Conservation (phyloP, 2,113 vertebrate species). For the Hemibagrus wyckioides region DNA sequence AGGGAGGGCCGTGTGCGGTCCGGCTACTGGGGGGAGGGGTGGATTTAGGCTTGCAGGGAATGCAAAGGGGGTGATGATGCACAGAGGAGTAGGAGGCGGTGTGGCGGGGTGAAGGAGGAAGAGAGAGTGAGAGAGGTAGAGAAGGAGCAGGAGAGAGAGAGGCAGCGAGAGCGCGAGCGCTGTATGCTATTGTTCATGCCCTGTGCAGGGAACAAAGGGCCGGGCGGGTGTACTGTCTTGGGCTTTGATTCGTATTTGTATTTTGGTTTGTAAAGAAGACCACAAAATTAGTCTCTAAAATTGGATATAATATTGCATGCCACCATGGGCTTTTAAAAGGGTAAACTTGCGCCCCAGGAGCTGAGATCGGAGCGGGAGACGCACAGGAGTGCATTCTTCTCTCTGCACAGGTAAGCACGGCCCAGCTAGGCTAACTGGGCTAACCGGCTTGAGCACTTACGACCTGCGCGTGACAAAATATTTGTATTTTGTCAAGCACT, state of each 20-base stretch:
- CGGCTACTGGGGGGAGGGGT: slow-evolving; percentile 48
- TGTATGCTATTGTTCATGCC: slow-evolving; percentile 58
- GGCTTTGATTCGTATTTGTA: slow-evolving; percentile 6
- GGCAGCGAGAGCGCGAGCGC: slow-evolving; percentile 18
- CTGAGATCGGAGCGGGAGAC: slow-evolving; percentile 32
- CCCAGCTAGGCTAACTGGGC: slow-evolving; percentile 15
- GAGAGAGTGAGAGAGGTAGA: slow-evolving; percentile 34
- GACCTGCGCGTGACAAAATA: background rate
- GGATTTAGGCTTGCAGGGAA: slow-evolving; percentile 45
- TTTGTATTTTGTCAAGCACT: background rate
- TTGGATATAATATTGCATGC: background rate
- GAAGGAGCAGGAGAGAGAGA: slow-evolving; percentile 5
- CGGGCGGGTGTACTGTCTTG: slow-evolving; percentile 25
- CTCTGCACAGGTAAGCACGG: slow-evolving; percentile 38
- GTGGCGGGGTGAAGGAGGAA: slow-evolving; percentile 40
- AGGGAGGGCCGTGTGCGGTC: slow-evolving; percentile 19
- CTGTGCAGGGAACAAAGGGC: slow-evolving; percentile 63
- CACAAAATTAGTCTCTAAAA: background rate
- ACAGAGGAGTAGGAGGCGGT: slow-evolving; percentile 36
- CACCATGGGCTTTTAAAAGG: slow-evolving; percentile 43
- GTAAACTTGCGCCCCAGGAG: slow-evolving; percentile 22
- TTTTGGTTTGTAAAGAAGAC: background rate
- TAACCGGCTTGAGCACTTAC: background rate
- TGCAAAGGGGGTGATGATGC: slow-evolving; percentile 52
- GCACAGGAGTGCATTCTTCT: slow-evolving; percentile 32